A percentile compares a stretch with the other conserved stretches of the same genome.
Evolutionary conservation across 37 sponge, comb jelly and placozoan species (phyloP).

Genomic region (Eunapius fragilis): DNA sequence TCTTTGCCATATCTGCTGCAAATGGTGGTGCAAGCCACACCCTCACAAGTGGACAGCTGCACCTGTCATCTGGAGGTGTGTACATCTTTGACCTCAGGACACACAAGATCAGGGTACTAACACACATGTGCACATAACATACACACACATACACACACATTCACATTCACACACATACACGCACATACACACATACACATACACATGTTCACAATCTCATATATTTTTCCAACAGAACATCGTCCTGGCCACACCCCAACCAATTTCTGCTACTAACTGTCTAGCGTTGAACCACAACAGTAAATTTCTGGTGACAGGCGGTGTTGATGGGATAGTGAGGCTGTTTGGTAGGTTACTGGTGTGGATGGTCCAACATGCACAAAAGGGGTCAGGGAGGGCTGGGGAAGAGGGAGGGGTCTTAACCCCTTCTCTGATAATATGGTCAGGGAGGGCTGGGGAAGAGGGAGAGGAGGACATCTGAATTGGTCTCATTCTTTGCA

Average conservation of each 20-base stretch:
- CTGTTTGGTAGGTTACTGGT: slow-evolving; percentile 64
- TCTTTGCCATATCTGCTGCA: neutral
- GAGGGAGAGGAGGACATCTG: too few species aligned
- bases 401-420: neutral
- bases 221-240: neutral
- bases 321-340: slow-evolving; percentile 89
- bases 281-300: slow-evolving; percentile 95
- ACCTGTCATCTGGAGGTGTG: slow-evolving; percentile 42
- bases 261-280: slow-evolving; percentile 67
- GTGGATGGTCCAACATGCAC: neutral
- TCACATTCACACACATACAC: neutral
- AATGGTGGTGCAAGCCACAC: neutral
- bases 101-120: slow-evolving; percentile 45
- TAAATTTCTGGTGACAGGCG: slow-evolving; percentile 90
- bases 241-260: neutral
- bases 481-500: neutral
- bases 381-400: neutral
- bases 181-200: slow-evolving; percentile 6
- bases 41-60: neutral
- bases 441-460: too few species aligned
- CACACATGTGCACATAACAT: neutral
- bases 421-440: too few species aligned
- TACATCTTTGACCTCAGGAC: slow-evolving; percentile 62
- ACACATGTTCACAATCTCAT: slow-evolving; percentile 28
- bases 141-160: neutral